These are phyloP conservation scores for Rotaria sp. DNA, from an alignment of 2,888 invertebrate genomes.

Conservation along the genomic window DNA sequence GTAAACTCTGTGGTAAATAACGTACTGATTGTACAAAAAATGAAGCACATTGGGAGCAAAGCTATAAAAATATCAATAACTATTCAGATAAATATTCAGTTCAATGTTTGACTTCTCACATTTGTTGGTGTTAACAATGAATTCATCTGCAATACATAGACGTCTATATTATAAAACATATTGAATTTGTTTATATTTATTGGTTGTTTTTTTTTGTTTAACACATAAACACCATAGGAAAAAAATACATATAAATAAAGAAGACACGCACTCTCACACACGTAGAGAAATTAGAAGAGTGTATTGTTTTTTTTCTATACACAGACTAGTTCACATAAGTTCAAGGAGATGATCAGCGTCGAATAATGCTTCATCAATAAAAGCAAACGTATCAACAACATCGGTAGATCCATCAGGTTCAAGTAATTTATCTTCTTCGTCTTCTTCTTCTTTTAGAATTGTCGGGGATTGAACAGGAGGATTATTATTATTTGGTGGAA, in stretches of 20 bases:
- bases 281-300: background rate
- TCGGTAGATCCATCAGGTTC: background rate
- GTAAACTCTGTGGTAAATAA: slow-evolving; percentile 1
- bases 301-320: background rate
- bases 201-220: background rate
- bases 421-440: background rate
- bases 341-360: background rate
- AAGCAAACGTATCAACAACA: background rate
- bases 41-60: slow-evolving; percentile 7
- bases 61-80: background rate
- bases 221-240: background rate
- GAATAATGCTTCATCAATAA: background rate
- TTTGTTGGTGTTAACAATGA: background rate
- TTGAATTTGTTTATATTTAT: background rate
- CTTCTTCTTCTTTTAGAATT: background rate
- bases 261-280: background rate
- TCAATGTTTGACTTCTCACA: background rate
- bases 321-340: background rate
- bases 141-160: slow-evolving; percentile 19
- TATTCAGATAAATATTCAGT: background rate
- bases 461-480: background rate
- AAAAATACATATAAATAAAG: background rate
- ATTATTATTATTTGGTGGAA: background rate
- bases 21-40: slow-evolving; percentile 11
- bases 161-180: background rate